Evolutionary conservation across 2,113 vertebrate genomes (phyloP), one percentile per base, ranked within the genome.

Genomic region (Seriola quinqueradiata): DNA sequence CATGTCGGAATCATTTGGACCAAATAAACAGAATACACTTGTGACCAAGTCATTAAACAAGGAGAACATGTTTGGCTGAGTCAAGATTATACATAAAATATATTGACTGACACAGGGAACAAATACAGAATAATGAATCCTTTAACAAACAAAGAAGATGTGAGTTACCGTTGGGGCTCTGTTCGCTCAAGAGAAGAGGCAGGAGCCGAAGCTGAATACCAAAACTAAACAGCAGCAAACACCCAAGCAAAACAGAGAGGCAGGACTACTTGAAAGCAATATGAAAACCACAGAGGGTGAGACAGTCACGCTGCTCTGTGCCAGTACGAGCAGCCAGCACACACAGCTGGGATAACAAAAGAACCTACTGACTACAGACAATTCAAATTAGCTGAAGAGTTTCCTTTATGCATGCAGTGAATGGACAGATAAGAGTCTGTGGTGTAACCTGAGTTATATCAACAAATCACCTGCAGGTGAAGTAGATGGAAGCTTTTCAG

Each of bases 311-410:
- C 57, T 58, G 78, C 77, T 73, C 68, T 19, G 65, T 48, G 70
- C 21, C 57, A 67, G 61, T 4, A 58, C 6, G 38, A 48, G 0
- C 60, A 54, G 52, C 52, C 32, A 81, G 59, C 14, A 67, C 44
- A 61, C 72, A 77, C 81, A 82, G 69, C 83, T 87, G 86, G 72
- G 72, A 78, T 13, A 79, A 90, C 58, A 82, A 67, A 79, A n/a
- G 34, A 21, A 77, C 46, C 75, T 34, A 59, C 72, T 23, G 16
- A 68, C 21, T 34, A 9, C 25, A 75, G 28, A 28, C 44, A 0
- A 32, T 34, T 73, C 42, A 68, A 42, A 73, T 71, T 23, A 77
- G 52, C 67, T 66, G 10, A 7, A 9, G 54, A 38, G 38, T 23
- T 77, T 52, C 25, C 23, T 57, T 82, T 59, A 58, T 73, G 4